Conservation (phyloP, 2,797 vertebrate genomes). For the Microchirus variegatus region DNA sequence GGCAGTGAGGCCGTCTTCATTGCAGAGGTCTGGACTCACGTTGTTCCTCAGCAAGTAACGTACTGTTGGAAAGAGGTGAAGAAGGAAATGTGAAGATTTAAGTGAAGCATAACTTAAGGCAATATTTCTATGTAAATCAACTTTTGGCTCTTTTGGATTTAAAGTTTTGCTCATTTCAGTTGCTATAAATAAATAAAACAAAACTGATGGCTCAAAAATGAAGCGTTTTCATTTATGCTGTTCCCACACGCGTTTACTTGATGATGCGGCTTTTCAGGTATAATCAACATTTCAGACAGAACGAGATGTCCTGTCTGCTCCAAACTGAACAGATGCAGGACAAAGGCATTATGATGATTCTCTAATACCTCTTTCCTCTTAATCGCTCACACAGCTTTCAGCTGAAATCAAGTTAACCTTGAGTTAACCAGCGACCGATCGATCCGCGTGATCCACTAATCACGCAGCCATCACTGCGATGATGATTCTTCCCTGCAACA, state of each 20-base stretch:
- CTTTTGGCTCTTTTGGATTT: too few species aligned
- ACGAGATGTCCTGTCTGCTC: background rate
- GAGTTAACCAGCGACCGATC: constrained; percentile 32
- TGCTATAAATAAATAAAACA: background rate
- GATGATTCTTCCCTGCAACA: constrained; percentile 28
- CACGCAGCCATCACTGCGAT: background rate
- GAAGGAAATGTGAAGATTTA: constrained; percentile 14
- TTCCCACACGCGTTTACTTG: background rate
- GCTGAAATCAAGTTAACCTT: constrained; percentile 33
- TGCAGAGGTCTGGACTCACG: constrained; percentile 94
- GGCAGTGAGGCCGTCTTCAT: constrained; percentile 96
- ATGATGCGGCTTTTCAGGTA: background rate
- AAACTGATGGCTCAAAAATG: background rate
- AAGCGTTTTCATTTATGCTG: background rate
- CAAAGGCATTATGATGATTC: constrained; percentile 18
- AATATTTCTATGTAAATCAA: background rate
- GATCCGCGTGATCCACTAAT: constrained; percentile 52
- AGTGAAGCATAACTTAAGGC: background rate
- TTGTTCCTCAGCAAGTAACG: constrained; percentile 94
- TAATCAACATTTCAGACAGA: constrained; percentile 22
- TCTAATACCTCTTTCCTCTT: background rate
- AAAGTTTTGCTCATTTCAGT: background rate
- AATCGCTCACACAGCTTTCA: constrained; percentile 10
- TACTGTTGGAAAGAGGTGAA: constrained; percentile 76
- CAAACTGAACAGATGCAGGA: constrained; percentile 13